A percentile compares a stretch with the other conserved stretches of the same genome.
phyloP scores from a whole-genome alignment of 1,140 invertebrate species.

The Platyscapa corneri region DNA sequence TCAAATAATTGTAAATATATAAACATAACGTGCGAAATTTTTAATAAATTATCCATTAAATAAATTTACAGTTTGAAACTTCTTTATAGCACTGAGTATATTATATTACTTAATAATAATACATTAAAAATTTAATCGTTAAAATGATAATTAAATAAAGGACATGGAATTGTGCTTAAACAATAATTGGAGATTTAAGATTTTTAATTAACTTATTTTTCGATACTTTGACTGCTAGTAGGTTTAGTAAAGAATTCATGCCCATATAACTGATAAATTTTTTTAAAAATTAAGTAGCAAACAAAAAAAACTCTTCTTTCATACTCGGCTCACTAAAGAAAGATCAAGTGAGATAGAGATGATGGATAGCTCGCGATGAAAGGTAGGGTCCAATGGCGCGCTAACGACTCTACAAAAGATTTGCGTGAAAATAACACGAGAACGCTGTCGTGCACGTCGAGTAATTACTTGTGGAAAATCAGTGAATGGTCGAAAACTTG shows the following conservation, averaged over 20 bases:
- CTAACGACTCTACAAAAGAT: background rate
- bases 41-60: too few relatives aligned
- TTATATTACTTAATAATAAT: too few relatives aligned
- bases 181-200: background rate
- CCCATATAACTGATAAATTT: background rate
- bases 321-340: background rate
- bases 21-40: too few relatives aligned
- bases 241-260: background rate
- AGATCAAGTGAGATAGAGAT: background rate
- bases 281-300: background rate
- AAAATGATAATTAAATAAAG: background rate
- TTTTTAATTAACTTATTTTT: background rate
- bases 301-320: background rate
- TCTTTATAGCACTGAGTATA: too few relatives aligned
- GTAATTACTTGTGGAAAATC: constrained; percentile 1
- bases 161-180: background rate
- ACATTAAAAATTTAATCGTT: too few relatives aligned
- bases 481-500: constrained; percentile 19
- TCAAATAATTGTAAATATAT: too few relatives aligned
- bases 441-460: background rate
- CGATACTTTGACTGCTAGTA: background rate
- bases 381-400: background rate
- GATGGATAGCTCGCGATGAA: background rate
- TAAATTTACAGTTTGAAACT: too few relatives aligned
- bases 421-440: background rate